Percentiles rank a stretch among this genome's conserved stretches.
Conservation (phyloP, 2,113 vertebrate genomes). For the Pseudorhombus dupliciocellatus region DNA sequence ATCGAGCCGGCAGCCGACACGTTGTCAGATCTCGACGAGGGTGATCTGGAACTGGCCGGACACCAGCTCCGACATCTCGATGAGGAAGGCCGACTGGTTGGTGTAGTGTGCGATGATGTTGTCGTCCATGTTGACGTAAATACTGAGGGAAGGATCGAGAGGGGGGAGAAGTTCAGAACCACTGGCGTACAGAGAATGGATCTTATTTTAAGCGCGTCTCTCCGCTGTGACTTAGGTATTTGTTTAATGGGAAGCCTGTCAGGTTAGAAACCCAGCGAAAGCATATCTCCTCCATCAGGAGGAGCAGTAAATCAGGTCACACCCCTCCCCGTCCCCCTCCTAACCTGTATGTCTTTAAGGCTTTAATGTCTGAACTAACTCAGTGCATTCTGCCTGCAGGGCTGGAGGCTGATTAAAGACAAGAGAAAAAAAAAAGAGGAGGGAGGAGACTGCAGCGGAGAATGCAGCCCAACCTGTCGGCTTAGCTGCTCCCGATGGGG, state of each 20-base stretch:
- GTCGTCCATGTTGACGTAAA: constrained; percentile 98
- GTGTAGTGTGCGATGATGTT: constrained; percentile 98
- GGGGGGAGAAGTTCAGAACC: not conserved
- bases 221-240: constrained; percentile 1
- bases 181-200: not conserved
- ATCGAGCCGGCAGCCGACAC: not conserved
- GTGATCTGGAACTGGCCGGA: constrained; percentile 89
- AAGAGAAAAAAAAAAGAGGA: constrained; percentile 33
- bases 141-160: constrained; percentile 75
- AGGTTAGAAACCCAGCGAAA: not conserved
- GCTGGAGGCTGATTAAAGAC: constrained; percentile 70
- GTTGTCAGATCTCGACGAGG: constrained; percentile 90
- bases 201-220: too few species aligned
- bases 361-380: constrained; percentile 64
- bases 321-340: constrained; percentile 10
- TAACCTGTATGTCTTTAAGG: constrained; percentile 36
- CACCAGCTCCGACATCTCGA: constrained; percentile 87
- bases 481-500: constrained; percentile 56
- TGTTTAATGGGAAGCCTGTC: constrained; percentile 11
- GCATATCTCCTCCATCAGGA: constrained; percentile 34
- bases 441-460: constrained; percentile 60
- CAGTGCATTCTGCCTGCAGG: constrained; percentile 64
- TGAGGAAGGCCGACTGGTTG: constrained; percentile 95
- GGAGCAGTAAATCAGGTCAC: constrained; percentile 48
- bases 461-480: constrained; percentile 80